Evolutionary conservation across 2,888 invertebrate species (phyloP).

Genomic region (Erpobdella octoculata): DNA sequence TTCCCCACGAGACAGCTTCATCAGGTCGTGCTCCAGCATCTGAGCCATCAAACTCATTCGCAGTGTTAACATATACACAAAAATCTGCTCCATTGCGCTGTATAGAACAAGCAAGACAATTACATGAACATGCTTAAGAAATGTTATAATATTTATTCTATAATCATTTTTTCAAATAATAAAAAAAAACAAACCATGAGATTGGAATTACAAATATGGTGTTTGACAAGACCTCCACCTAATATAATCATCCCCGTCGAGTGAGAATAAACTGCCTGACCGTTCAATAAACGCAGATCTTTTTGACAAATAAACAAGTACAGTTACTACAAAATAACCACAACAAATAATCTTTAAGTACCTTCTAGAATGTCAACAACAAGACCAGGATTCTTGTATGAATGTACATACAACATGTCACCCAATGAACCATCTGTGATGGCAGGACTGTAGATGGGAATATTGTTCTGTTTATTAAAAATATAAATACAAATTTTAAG

Average conservation of each 20-base stretch:
- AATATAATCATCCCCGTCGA: conserved; percentile 93
- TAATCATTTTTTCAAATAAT: neutral
- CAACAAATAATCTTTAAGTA: neutral
- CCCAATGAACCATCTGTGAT: conserved; percentile 90
- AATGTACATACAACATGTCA: conserved; percentile 98
- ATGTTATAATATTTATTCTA: neutral
- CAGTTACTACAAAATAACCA: neutral
- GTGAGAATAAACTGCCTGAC: conserved; percentile 82
- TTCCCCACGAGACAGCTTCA: conserved; percentile 98
- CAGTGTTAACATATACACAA: conserved; percentile 88
- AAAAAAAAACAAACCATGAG: conserved; percentile 67
- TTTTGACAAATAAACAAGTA: neutral
- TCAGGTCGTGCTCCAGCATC: conserved; percentile 95
- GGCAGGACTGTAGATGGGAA: conserved; percentile 94
- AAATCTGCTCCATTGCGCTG: conserved; percentile 91
- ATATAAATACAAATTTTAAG: neutral
- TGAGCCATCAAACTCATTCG: conserved; percentile 87
- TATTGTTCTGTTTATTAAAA: conserved; percentile 63
- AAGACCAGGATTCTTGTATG: conserved; percentile 82
- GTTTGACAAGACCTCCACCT: conserved; percentile 93
- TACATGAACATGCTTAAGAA: neutral
- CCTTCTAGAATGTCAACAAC: conserved; percentile 83
- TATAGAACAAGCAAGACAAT: conserved; percentile 23
- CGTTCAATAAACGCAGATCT: conserved; percentile 81
- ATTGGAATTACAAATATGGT: conserved; percentile 98